phyloP scores from a whole-genome alignment of 1,140 invertebrate genomes.

The Penaeus indicus region DNA sequence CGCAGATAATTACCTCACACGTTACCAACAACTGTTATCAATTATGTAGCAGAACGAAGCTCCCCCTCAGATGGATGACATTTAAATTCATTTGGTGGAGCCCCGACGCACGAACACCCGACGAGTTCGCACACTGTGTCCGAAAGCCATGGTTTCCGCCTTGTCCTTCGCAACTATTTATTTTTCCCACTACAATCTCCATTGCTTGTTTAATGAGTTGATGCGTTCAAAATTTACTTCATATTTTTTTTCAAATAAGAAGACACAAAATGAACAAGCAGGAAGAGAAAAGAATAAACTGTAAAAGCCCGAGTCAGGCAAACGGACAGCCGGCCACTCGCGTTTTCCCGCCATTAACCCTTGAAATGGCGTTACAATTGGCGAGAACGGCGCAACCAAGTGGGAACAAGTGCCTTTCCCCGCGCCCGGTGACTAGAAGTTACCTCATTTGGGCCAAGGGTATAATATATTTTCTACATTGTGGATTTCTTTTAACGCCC shows the following conservation, averaged over 20 bases:
- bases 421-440: conserved; percentile 51
- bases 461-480: conserved; percentile 32
- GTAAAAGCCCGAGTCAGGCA: conserved; percentile 31
- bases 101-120: conserved; percentile 51
- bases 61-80: conserved; percentile 47
- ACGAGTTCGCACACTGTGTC: conserved; percentile 47
- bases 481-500: conserved; percentile 28
- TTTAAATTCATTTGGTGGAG: conserved; percentile 51
- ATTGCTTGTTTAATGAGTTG: too few species aligned
- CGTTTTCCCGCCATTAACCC: conserved; percentile 64
- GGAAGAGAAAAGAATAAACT: neutral
- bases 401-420: conserved; percentile 47
- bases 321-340: conserved; percentile 56
- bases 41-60: conserved; percentile 45
- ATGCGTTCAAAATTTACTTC: neutral
- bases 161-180: neutral
- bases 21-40: conserved; percentile 50
- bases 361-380: conserved; percentile 62
- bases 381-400: conserved; percentile 56
- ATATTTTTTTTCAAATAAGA: neutral
- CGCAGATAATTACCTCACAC: conserved; percentile 46
- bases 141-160: neutral
- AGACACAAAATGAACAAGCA: neutral
- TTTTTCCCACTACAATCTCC: neutral
- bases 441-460: conserved; percentile 51